These are phyloP conservation scores for Artibeus lituratus DNA, from an alignment of 2,797 vertebrate genomes.

Conservation along the genomic window DNA sequence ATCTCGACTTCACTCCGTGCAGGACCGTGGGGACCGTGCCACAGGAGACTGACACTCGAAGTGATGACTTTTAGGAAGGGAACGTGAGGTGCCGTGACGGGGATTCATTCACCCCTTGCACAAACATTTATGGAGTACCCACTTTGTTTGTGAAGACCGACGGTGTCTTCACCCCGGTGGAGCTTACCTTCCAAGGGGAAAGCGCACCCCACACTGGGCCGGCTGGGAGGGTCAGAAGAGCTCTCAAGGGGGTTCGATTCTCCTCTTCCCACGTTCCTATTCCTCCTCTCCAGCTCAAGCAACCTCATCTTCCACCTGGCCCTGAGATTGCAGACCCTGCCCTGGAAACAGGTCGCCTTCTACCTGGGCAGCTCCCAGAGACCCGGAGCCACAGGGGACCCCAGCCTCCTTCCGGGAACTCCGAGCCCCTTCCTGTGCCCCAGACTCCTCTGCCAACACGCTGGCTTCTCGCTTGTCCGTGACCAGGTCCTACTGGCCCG, in stretches of 20 bases:
- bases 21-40: accelerated
- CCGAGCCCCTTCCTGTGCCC: background rate
- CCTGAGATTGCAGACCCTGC: accelerated
- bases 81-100: background rate
- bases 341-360: accelerated
- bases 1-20: background rate
- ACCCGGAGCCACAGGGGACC: background rate
- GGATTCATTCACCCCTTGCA: too few relatives aligned
- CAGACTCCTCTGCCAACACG: accelerated
- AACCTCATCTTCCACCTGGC: accelerated
- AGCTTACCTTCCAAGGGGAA: background rate
- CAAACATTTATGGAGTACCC: background rate
- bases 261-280: background rate
- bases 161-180: accelerated
- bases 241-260: accelerated
- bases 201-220: accelerated
- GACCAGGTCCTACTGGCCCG: background rate
- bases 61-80: background rate
- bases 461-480: background rate
- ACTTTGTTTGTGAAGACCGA: too few relatives aligned
- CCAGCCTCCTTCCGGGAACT: accelerated
- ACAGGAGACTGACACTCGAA: background rate
- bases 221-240: accelerated
- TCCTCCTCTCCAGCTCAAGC: background rate
- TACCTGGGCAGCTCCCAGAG: background rate